Evolutionary conservation across 1,140 invertebrate genomes (phyloP).

Genomic region (Ectropis grisescens): DNA sequence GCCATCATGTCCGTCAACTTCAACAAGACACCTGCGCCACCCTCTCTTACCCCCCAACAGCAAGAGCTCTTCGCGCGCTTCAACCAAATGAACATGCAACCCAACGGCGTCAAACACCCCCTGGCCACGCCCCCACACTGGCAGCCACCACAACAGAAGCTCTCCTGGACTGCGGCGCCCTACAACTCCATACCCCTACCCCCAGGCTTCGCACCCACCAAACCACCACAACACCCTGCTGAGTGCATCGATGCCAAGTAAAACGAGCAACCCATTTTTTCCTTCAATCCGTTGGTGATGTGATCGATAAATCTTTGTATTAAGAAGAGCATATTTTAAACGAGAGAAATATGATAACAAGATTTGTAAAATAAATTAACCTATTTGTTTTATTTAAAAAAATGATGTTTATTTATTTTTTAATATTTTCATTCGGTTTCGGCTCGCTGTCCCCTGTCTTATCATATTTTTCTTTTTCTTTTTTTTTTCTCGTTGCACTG

Average conservation of each 20-base stretch:
- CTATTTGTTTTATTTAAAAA: conserved; percentile 67
- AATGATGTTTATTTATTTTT: conserved; percentile 36
- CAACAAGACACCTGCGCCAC: too few relatives aligned
- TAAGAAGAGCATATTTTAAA: conserved; percentile 64
- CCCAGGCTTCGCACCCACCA: conserved; percentile 56
- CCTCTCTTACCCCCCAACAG: conserved; percentile 3
- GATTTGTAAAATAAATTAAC: conserved; percentile 70
- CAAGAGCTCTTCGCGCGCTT: conserved; percentile 42
- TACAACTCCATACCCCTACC: conserved; percentile 47
- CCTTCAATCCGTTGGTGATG: conserved; percentile 46
- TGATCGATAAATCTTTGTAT: conserved; percentile 68
- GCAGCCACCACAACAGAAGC: conserved; percentile 19
- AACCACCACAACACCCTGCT: conserved; percentile 41
- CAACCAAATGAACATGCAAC: conserved; percentile 38
- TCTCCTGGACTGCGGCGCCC: conserved; percentile 18
- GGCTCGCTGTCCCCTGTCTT: conserved; percentile 20
- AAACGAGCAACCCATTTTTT: conserved; percentile 23
- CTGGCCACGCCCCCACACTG: conserved; percentile 7
- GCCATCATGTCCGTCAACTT: conserved; percentile 81
- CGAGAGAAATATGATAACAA: conserved; percentile 69
- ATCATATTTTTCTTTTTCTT: conserved; percentile 40
- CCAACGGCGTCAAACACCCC: conserved; percentile 23
- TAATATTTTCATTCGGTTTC: conserved; percentile 20
- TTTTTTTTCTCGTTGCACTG: conserved; percentile 28
- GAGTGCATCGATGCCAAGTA: conserved; percentile 70